Evolutionary conservation across 2,113 vertebrate genomes (phyloP).

Genomic region (Ctenodactylus gundi): DNA sequence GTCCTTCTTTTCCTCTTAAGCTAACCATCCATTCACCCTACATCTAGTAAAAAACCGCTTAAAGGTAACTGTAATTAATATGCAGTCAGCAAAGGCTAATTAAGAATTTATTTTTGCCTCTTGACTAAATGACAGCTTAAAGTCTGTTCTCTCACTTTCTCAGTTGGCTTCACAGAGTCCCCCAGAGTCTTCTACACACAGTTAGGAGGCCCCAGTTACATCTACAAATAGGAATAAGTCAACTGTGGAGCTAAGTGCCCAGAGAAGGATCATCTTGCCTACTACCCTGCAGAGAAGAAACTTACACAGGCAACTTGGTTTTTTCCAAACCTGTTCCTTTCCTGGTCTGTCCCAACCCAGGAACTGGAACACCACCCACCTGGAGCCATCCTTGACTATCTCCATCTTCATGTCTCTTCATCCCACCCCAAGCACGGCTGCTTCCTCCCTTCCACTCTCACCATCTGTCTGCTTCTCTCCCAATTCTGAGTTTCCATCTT

Average conservation of each 20-base stretch:
- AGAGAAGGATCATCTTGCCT: neutral
- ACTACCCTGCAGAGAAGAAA: neutral
- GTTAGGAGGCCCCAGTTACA: neutral
- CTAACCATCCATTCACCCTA: neutral
- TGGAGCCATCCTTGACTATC: neutral
- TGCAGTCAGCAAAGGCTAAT: slow-evolving; percentile 36
- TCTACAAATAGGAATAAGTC: neutral
- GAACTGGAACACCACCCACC: neutral
- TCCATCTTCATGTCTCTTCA: neutral
- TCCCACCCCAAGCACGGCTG: neutral
- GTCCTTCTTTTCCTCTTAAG: neutral
- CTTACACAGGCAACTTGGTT: neutral
- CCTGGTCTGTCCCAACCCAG: neutral
- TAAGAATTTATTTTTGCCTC: slow-evolving; percentile 68
- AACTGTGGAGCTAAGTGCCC: neutral
- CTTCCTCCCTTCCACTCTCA: neutral
- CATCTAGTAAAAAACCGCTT: neutral
- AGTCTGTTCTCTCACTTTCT: slow-evolving; percentile 57
- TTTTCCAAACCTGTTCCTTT: neutral
- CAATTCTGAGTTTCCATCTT: neutral
- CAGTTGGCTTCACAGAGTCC: slow-evolving; percentile 32
- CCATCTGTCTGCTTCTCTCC: neutral
- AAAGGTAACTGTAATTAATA: slow-evolving; percentile 53
- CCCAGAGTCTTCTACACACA: neutral
- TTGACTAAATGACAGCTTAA: slow-evolving; percentile 62